A percentile compares a stretch with the other conserved stretches of the same genome.
Evolutionary conservation across 2,113 vertebrate species (phyloP).

Genomic region (Peromyscus leucopus): DNA sequence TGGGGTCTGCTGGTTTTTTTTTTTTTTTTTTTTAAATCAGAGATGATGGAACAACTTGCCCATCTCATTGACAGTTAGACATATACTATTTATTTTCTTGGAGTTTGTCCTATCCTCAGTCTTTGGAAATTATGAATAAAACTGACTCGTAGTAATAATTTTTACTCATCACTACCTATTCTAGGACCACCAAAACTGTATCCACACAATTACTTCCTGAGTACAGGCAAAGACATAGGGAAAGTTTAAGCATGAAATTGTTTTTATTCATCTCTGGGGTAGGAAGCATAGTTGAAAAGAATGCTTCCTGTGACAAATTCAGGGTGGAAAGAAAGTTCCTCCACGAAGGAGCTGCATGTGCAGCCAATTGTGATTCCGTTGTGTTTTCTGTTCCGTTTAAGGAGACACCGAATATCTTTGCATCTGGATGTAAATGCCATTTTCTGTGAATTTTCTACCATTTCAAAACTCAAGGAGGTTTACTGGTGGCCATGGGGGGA

Average conservation of each 20-base stretch:
- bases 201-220: conserved; percentile 33
- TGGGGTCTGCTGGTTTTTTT: not conserved
- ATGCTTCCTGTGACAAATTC: conserved; percentile 31
- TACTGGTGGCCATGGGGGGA: not conserved
- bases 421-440: not conserved
- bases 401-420: not conserved
- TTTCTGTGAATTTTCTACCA: conserved; percentile 24
- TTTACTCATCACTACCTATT: not conserved
- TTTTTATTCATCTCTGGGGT: conserved; percentile 19
- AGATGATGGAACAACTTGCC: not conserved
- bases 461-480: conserved; percentile 18
- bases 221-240: not conserved
- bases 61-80: not conserved
- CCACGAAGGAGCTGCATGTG: not conserved
- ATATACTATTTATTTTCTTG: not conserved
- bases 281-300: conserved; percentile 30
- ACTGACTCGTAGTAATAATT: not conserved
- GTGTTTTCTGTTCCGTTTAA: not conserved
- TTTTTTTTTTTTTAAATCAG: not conserved
- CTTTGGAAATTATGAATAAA: not conserved
- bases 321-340: not conserved
- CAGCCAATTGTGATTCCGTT: not conserved
- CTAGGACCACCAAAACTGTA: not conserved
- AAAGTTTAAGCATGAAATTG: not conserved
- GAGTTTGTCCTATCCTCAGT: not conserved